Evolutionary conservation across 1,140 invertebrate genomes (phyloP).

Genomic region (Cecropterus lyciades): DNA sequence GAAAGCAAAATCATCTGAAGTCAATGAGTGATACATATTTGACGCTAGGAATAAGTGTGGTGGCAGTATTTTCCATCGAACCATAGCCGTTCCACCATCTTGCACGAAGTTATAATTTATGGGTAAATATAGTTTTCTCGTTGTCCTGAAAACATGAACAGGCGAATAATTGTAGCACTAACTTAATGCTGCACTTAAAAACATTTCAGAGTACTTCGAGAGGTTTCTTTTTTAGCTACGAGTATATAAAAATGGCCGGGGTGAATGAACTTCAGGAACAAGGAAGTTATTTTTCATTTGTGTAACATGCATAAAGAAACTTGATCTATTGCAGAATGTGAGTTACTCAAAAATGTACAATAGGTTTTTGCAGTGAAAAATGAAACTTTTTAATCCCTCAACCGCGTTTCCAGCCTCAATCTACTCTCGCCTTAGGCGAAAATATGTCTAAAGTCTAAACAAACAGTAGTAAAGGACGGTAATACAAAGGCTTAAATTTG

Average conservation of each 20-base stretch:
- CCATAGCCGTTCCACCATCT: too few species aligned
- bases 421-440: slow-evolving; percentile 19
- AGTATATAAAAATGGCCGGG: not conserved
- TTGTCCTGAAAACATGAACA: slow-evolving; percentile 21
- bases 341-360: slow-evolving; percentile 15
- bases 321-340: slow-evolving; percentile 23
- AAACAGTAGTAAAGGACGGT: slow-evolving; percentile 13
- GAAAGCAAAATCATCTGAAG: too few species aligned
- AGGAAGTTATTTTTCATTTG: slow-evolving; percentile 17
- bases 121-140: not conserved
- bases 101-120: too few species aligned
- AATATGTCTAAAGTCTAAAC: slow-evolving; percentile 26
- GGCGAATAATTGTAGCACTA: slow-evolving; percentile 29
- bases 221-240: slow-evolving; percentile 4
- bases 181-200: slow-evolving; percentile 36
- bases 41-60: too few species aligned
- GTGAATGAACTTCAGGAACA: slow-evolving; percentile 2
- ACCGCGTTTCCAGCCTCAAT: slow-evolving; percentile 9
- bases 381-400: slow-evolving; percentile 31
- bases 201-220: slow-evolving; percentile 35
- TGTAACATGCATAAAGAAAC: slow-evolving; percentile 23
- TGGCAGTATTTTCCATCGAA: too few species aligned
- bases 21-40: too few species aligned
- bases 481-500: slow-evolving; percentile 9
- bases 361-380: slow-evolving; percentile 26